These are phyloP conservation scores for Bufo bufo DNA, from an alignment of 2,113 vertebrate species.

Conservation along the genomic window DNA sequence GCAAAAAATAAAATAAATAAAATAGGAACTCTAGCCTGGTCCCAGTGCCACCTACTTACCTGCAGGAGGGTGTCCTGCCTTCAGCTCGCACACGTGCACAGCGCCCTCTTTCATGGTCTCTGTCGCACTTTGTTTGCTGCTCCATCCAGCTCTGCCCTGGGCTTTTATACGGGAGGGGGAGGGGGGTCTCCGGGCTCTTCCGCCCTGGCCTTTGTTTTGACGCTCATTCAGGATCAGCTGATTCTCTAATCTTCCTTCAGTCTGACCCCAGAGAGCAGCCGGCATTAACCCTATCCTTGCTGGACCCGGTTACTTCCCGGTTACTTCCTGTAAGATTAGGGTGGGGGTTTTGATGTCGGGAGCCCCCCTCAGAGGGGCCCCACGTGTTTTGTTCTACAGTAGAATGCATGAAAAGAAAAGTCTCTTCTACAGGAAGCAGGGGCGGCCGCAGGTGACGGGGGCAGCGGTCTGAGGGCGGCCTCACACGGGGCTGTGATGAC, in stretches of 20 bases:
- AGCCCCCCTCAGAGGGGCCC: constrained; percentile 42
- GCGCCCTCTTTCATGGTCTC: constrained; percentile 44
- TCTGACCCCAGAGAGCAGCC: background rate
- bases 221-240: background rate
- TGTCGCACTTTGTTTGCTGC: constrained; percentile 36
- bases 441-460: background rate
- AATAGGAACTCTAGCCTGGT: too few species aligned
- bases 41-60: constrained; percentile 59
- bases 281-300: background rate
- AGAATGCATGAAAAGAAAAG: background rate
- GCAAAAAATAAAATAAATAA: background rate
- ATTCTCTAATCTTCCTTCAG: background rate
- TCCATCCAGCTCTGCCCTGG: background rate
- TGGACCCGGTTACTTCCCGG: background rate
- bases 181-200: background rate
- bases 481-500: too few species aligned
- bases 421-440: background rate
- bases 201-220: background rate
- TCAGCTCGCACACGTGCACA: constrained; percentile 56
- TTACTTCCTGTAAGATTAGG: background rate
- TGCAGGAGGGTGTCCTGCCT: constrained; percentile 66
- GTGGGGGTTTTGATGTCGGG: background rate
- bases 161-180: constrained; percentile 45
- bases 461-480: too few species aligned
- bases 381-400: background rate